These are phyloP conservation scores for Nomada hirtipes DNA, from an alignment of 2,888 invertebrate species.

Conservation along the genomic window DNA sequence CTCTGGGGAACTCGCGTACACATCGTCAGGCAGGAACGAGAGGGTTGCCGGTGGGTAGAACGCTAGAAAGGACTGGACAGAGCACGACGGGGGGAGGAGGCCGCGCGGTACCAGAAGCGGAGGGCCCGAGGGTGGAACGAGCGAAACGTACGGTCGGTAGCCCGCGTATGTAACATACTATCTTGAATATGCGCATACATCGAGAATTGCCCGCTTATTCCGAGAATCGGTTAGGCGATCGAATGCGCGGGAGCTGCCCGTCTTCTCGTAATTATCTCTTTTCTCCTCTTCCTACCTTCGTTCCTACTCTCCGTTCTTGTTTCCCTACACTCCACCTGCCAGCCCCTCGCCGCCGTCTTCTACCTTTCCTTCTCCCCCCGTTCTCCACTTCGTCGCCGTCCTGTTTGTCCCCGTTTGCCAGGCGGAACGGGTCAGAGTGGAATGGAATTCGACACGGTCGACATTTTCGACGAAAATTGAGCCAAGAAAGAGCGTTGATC, in stretches of 20 bases:
- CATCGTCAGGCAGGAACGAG: conserved; percentile 62
- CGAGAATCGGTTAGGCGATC: conserved; percentile 82
- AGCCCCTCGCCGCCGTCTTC: background rate
- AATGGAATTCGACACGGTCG: conserved; percentile 28
- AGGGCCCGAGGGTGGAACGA: conserved; percentile 66
- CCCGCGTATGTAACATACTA: conserved; percentile 83
- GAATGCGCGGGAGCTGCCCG: conserved; percentile 82
- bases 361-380: background rate
- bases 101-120: conserved; percentile 47
- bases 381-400: background rate
- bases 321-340: conserved; percentile 11
- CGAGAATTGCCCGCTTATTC: conserved; percentile 80
- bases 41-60: conserved; percentile 64
- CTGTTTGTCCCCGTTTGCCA: conserved; percentile 1
- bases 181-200: conserved; percentile 84
- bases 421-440: conserved; percentile 10
- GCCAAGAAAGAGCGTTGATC: conserved; percentile 56
- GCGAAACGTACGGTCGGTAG: conserved; percentile 80
- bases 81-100: conserved; percentile 42
- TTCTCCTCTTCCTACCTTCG: conserved; percentile 75
- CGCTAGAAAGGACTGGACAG: conserved; percentile 50
- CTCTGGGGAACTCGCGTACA: conserved; percentile 79
- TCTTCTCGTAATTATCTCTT: conserved; percentile 83
- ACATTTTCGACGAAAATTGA: conserved; percentile 30
- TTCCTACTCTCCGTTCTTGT: conserved; percentile 54